A percentile compares a stretch with the other conserved stretches of the same genome.
Conservation (phyloP, 2,888 invertebrate genomes). For the Parthenolecanium corni region DNA sequence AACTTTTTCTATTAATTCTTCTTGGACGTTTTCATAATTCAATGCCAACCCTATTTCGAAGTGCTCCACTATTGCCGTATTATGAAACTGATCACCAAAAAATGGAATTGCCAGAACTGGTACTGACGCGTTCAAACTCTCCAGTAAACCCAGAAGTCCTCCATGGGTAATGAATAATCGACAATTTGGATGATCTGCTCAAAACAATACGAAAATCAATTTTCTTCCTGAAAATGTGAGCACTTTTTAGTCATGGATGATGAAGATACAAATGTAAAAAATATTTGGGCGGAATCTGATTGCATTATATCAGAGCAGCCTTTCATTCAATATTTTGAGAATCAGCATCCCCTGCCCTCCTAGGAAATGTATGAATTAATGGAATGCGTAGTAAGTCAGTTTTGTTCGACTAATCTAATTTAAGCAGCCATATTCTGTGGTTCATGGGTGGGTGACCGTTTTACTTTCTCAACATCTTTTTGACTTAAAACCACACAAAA, state of each 20-base stretch:
- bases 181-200: conserved; percentile 28
- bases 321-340: too few species aligned
- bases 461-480: too few species aligned
- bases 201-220: neutral
- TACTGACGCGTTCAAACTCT: conserved; percentile 19
- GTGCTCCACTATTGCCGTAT: conserved; percentile 20
- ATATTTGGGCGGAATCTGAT: conserved; percentile 22
- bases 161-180: conserved; percentile 30
- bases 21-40: too few species aligned
- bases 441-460: too few species aligned
- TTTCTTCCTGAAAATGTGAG: too few species aligned
- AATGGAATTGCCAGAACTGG: conserved; percentile 30
- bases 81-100: conserved; percentile 29
- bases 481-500: too few species aligned
- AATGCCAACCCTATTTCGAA: conserved; percentile 18
- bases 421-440: too few species aligned
- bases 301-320: conserved; percentile 19
- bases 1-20: too few species aligned
- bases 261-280: conserved; percentile 1
- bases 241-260: conserved; percentile 21
- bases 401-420: too few species aligned
- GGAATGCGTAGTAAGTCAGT: too few species aligned
- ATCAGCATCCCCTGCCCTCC: too few species aligned
- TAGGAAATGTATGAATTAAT: too few species aligned
- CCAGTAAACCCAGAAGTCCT: conserved; percentile 28